Evolutionary conservation across 2,888 invertebrate genomes (phyloP).

Genomic region (Hymenopus coronatus): DNA sequence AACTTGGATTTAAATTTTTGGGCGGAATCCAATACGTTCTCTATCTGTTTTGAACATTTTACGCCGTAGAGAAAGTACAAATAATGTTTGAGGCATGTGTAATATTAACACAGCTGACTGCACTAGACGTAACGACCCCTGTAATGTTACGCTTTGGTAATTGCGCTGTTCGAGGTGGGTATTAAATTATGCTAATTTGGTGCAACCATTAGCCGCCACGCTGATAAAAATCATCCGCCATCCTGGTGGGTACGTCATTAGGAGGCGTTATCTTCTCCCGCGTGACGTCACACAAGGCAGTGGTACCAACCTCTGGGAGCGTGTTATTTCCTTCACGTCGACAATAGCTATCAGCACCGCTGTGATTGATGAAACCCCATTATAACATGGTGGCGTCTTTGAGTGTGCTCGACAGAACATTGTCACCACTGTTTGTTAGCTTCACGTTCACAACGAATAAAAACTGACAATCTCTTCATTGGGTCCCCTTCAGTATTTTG

Average conservation of each 20-base stretch:
- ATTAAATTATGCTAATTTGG: background rate
- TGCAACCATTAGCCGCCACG: background rate
- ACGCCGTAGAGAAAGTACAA: too few relatives aligned
- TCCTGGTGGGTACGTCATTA: background rate
- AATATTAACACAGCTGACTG: background rate
- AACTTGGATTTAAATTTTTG: too few relatives aligned
- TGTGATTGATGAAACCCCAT: background rate
- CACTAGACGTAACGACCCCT: background rate
- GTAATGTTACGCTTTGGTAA: background rate
- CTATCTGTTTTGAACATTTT: too few relatives aligned
- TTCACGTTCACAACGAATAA: background rate
- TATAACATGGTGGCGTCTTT: background rate
- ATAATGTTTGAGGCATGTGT: background rate
- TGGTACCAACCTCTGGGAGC: background rate
- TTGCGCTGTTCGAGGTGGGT: background rate
- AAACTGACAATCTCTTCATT: background rate
- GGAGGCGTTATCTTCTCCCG: background rate
- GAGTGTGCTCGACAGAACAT: background rate
- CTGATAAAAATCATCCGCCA: background rate
- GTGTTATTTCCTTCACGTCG: background rate
- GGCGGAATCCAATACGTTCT: too few relatives aligned
- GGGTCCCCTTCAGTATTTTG: too few relatives aligned
- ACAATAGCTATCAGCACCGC: background rate
- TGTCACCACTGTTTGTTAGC: background rate
- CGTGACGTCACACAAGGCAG: background rate